phyloP scores from a whole-genome alignment of 2,113 vertebrate species.

The Sclerurus mexicanus region DNA sequence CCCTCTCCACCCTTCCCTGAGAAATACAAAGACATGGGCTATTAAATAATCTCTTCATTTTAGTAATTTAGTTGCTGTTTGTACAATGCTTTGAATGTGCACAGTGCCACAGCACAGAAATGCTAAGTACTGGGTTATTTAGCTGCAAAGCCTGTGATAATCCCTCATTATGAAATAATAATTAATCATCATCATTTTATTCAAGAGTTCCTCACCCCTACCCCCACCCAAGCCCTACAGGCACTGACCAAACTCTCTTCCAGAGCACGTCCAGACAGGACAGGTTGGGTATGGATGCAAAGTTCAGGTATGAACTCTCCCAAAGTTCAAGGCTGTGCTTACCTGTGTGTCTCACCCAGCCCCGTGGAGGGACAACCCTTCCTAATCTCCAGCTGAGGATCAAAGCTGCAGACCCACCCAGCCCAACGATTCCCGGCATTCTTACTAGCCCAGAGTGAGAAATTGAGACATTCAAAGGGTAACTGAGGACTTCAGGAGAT shows the following conservation, averaged over 20 bases:
- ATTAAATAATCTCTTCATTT: slow-evolving; percentile 64
- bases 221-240: slow-evolving; percentile 24
- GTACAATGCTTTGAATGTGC: slow-evolving; percentile 34
- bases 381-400: slow-evolving; percentile 24
- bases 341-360: not conserved
- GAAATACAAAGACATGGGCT: slow-evolving; percentile 8
- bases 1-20: slow-evolving; percentile 58
- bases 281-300: not conserved
- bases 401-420: slow-evolving; percentile 32
- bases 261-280: not conserved
- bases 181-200: slow-evolving; percentile 62
- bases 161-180: slow-evolving; percentile 67
- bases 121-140: slow-evolving; percentile 49
- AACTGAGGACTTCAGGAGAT: not conserved
- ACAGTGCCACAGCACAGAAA: not conserved
- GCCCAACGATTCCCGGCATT: not conserved
- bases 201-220: slow-evolving; percentile 7
- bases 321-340: slow-evolving; percentile 49
- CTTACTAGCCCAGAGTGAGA: not conserved
- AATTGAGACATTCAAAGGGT: slow-evolving; percentile 6
- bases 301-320: slow-evolving; percentile 35
- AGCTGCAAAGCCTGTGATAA: slow-evolving; percentile 61
- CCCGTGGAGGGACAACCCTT: not conserved
- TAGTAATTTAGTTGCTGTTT: slow-evolving; percentile 58
- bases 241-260: slow-evolving; percentile 28